These are phyloP conservation scores for Ganaspis brasiliensis DNA, from an alignment of 2,888 invertebrate genomes.

Conservation along the genomic window DNA sequence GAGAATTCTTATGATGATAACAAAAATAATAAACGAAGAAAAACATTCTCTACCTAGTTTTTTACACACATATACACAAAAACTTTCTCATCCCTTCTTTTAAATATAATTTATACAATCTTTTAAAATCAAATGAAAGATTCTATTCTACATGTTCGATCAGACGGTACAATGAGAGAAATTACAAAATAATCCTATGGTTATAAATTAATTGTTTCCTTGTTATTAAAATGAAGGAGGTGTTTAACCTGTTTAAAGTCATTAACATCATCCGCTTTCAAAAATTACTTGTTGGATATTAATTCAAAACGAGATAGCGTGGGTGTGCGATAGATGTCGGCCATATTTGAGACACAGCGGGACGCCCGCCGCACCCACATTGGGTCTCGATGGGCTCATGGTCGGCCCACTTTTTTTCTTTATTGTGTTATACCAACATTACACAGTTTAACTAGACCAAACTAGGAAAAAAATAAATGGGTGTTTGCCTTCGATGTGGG, in stretches of 20 bases:
- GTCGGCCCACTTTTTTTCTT: constrained; percentile 45
- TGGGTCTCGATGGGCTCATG: constrained; percentile 46
- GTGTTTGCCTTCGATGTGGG: not conserved
- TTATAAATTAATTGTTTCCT: constrained; percentile 20
- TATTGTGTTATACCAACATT: constrained; percentile 10
- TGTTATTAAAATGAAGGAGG: constrained; percentile 36
- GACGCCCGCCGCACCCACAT: constrained; percentile 77
- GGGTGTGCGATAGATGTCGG: constrained; percentile 73
- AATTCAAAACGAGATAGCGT: constrained; percentile 60
- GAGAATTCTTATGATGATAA: not conserved
- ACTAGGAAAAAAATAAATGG: not conserved
- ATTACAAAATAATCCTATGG: not conserved
- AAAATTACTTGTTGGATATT: constrained; percentile 32
- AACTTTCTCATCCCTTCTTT: too few relatives aligned
- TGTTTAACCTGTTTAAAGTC: constrained; percentile 15
- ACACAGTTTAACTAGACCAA: not conserved
- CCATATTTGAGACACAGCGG: constrained; percentile 76
- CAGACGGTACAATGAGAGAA: not conserved
- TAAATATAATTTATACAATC: too few relatives aligned
- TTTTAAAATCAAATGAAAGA: not conserved
- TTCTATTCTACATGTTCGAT: too few relatives aligned
- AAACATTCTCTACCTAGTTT: too few relatives aligned
- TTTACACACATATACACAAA: too few relatives aligned
- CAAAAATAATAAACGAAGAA: not conserved
- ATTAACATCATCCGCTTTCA: constrained; percentile 37